These are phyloP conservation scores for Drosophila melanosoma DNA, from an alignment of 2,888 invertebrate genomes.

Conservation along the genomic window DNA sequence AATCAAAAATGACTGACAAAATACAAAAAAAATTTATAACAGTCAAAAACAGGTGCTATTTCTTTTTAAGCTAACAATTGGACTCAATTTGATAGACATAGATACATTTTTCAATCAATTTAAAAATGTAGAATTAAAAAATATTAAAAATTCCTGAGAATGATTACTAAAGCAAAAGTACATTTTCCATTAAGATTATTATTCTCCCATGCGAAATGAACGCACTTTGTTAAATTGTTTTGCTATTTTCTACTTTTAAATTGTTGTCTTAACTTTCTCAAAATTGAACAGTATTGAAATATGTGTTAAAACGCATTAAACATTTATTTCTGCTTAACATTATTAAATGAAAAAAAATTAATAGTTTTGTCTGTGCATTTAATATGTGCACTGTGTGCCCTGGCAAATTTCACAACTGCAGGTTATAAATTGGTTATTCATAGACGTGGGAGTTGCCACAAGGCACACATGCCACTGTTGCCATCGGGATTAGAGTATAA, in stretches of 20 bases:
- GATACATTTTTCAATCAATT: background rate
- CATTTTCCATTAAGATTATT: background rate
- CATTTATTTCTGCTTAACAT: background rate
- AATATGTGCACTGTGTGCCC: background rate
- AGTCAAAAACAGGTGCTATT: background rate
- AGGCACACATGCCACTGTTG: background rate
- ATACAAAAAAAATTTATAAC: background rate
- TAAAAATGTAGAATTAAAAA: background rate
- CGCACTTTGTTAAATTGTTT: background rate
- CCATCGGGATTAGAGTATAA: background rate
- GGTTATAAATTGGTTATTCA: background rate
- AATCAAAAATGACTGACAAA: background rate
- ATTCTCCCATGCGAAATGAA: background rate
- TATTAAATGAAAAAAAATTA: background rate
- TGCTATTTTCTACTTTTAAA: background rate
- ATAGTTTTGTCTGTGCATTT: background rate
- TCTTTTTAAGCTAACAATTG: background rate
- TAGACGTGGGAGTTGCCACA: background rate
- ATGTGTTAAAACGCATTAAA: no score
- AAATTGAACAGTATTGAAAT: background rate
- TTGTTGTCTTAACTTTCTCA: no score
- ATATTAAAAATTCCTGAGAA: background rate
- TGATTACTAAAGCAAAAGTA: background rate
- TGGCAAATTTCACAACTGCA: background rate
- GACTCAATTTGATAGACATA: background rate